phyloP scores from a whole-genome alignment of 2,888 invertebrate species.

The Drosophila affinis region DNA sequence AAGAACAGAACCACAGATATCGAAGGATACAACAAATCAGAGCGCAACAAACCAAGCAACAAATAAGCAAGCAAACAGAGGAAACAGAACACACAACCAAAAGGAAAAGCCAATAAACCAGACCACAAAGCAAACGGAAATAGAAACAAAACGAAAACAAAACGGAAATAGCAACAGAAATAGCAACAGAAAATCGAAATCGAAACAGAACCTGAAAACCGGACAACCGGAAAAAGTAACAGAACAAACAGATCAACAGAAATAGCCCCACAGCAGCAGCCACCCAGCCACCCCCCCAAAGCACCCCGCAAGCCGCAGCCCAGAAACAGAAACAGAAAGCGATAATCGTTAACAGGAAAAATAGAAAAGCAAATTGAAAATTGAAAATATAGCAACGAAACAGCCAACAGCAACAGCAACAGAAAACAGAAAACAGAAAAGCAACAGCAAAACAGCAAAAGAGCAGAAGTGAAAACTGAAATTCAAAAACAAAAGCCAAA shows the following conservation, averaged over 20 bases:
- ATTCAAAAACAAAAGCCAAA: slow-evolving; percentile 63
- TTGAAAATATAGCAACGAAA: slow-evolving; percentile 57
- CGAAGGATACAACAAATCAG: slow-evolving; percentile 31
- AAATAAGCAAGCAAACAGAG: slow-evolving; percentile 23
- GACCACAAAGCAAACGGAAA: slow-evolving; percentile 45
- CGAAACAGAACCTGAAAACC: slow-evolving; percentile 16
- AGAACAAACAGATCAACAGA: slow-evolving; percentile 25
- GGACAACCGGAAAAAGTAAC: slow-evolving; percentile 8
- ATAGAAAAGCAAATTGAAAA: slow-evolving; percentile 31
- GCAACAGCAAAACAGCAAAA: slow-evolving; percentile 31
- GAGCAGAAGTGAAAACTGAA: slow-evolving; percentile 54
- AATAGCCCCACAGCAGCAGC: slow-evolving; percentile 31
- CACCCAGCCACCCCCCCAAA: neutral
- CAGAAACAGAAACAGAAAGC: slow-evolving; percentile 17
- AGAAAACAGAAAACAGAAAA: slow-evolving; percentile 29
- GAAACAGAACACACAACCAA: slow-evolving; percentile 17
- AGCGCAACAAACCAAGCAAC: slow-evolving; percentile 15
- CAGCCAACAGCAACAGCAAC: slow-evolving; percentile 26
- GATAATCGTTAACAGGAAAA: slow-evolving; percentile 32
- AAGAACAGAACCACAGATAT: slow-evolving; percentile 20
- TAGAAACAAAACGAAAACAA: slow-evolving; percentile 32
- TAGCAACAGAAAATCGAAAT: slow-evolving; percentile 34
- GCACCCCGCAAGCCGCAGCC: slow-evolving; percentile 15
- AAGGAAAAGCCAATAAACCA: slow-evolving; percentile 39
- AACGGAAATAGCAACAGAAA: slow-evolving; percentile 29